phyloP scores from a whole-genome alignment of 1,140 invertebrate genomes.

The Hycleus cichorii region DNA sequence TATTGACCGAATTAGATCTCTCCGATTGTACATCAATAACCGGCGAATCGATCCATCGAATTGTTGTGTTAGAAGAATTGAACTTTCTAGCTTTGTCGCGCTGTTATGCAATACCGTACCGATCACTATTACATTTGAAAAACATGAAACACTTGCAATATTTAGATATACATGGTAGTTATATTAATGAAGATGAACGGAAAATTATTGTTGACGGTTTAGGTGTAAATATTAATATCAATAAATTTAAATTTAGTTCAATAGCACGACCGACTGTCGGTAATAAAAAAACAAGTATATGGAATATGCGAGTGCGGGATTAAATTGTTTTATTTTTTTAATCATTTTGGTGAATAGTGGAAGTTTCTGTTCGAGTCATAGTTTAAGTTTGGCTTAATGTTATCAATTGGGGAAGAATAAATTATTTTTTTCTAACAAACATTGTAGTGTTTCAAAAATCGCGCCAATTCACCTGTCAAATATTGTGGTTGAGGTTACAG shows the following conservation, averaged over 20 bases:
- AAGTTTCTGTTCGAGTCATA: no score
- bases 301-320: conserved; percentile 78
- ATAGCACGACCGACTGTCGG: conserved; percentile 84
- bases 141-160: conserved; percentile 31
- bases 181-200: conserved; percentile 32
- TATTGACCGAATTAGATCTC: conserved; percentile 74
- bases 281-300: conserved; percentile 75
- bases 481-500: no score
- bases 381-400: no score
- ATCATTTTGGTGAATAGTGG: no score
- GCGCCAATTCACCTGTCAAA: no score
- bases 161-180: conserved; percentile 39
- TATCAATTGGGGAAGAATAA: no score
- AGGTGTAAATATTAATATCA: conserved; percentile 50
- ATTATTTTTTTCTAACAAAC: no score
- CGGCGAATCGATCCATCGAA: conserved; percentile 47
- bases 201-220: conserved; percentile 33
- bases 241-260: conserved; percentile 66
- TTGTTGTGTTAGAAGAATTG: conserved; percentile 60
- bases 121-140: conserved; percentile 48
- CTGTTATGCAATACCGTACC: conserved; percentile 68
- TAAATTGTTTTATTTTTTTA: conserved; percentile 30
- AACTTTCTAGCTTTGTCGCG: conserved; percentile 77
- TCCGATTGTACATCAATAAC: conserved; percentile 76
- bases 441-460: no score